Percentiles rank a stretch among this genome's conserved stretches.
Evolutionary conservation across 2,113 vertebrate genomes (phyloP).

Genomic region (Tyto alba): DNA sequence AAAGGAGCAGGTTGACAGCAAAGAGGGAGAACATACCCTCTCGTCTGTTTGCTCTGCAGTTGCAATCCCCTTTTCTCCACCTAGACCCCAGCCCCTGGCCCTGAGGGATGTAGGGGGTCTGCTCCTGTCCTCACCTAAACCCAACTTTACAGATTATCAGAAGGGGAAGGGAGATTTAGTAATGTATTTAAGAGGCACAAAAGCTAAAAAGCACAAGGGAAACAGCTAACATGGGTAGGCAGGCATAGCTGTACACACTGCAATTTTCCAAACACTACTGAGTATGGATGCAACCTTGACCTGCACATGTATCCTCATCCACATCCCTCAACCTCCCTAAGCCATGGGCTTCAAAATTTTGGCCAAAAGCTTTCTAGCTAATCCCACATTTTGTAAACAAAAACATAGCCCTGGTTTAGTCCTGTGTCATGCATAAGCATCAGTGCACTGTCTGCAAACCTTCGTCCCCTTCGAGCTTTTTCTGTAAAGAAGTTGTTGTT

Average conservation of each 20-base stretch:
- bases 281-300: background rate
- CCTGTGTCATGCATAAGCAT: no score
- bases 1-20: background rate
- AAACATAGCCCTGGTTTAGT: background rate
- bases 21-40: background rate
- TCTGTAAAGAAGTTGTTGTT: background rate
- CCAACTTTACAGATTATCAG: rapidly evolving
- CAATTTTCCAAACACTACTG: background rate
- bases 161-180: background rate
- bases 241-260: rapidly evolving
- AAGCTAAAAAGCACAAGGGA: background rate
- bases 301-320: rapidly evolving
- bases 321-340: background rate
- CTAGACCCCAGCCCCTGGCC: background rate
- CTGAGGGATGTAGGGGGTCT: background rate
- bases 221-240: background rate
- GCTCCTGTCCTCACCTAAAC: background rate
- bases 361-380: background rate
- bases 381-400: background rate
- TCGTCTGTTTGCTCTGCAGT: background rate
- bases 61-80: background rate
- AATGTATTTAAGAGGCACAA: rapidly evolving
- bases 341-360: rapidly evolving
- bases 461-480: background rate
- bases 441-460: background rate